These are phyloP conservation scores for Mythimna albipuncta DNA, from an alignment of 2,888 invertebrate genomes.

Conservation along the genomic window DNA sequence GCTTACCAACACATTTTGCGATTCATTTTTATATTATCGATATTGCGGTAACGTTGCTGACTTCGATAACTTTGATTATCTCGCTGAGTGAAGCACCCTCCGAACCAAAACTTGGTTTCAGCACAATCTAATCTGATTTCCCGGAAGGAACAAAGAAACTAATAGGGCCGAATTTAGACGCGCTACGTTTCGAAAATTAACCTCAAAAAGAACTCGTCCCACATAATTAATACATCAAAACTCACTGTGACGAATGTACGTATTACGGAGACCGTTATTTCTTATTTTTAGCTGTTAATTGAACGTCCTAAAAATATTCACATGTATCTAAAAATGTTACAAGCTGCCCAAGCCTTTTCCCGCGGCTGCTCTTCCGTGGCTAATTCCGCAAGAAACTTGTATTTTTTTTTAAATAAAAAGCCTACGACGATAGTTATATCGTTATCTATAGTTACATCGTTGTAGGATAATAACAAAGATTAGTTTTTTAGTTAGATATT, in stretches of 20 bases:
- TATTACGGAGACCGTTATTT: background rate
- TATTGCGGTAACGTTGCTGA: background rate
- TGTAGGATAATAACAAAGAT: no score
- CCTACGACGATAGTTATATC: no score
- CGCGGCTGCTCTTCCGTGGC: background rate
- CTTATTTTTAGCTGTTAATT: conserved; percentile 18
- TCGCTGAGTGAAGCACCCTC: background rate
- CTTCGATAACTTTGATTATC: background rate
- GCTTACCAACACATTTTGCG: no score
- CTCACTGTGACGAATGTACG: background rate
- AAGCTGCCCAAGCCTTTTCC: background rate
- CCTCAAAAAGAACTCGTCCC: background rate
- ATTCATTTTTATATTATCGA: background rate
- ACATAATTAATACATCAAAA: background rate
- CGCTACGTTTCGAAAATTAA: background rate
- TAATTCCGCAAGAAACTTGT: background rate
- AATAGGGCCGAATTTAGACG: no score
- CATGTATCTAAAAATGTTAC: conserved; percentile 17
- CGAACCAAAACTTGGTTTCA: background rate
- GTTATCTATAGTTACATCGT: no score
- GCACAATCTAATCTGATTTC: no score
- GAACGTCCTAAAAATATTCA: conserved; percentile 15
- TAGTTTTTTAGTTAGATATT: no score
- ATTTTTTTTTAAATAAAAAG: background rate
- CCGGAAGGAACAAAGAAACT: no score